These are phyloP conservation scores for Drosophila mimetica DNA, from an alignment of 2,888 invertebrate genomes.

Conservation along the genomic window DNA sequence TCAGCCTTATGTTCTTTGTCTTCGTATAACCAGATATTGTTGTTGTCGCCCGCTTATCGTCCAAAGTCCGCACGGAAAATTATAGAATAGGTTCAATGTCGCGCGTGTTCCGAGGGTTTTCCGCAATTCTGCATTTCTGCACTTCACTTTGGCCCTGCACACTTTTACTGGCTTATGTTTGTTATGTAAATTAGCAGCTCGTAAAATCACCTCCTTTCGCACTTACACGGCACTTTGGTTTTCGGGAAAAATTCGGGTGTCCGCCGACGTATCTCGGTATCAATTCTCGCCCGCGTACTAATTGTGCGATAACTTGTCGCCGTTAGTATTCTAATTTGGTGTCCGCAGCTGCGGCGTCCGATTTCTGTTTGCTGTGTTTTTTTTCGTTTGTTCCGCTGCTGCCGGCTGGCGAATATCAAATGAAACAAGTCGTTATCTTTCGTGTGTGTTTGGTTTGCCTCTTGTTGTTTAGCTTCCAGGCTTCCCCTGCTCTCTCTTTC, in stretches of 20 bases:
- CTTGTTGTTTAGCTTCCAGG: conserved; percentile 59
- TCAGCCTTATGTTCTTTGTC: conserved; percentile 64
- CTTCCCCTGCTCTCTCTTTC: conserved; percentile 28
- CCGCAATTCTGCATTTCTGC: conserved; percentile 21
- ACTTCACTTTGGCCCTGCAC: conserved; percentile 15
- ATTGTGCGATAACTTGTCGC: conserved; percentile 61
- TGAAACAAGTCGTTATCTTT: conserved; percentile 60
- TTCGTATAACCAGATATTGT: conserved; percentile 32
- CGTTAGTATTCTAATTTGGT: conserved; percentile 47
- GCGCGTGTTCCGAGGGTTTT: conserved; percentile 42
- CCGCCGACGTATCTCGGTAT: conserved; percentile 30
- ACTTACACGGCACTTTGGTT: conserved; percentile 53
- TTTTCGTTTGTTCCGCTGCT: conserved; percentile 14
- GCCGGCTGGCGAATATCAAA: conserved; percentile 69
- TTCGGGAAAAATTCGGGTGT: conserved; percentile 7
- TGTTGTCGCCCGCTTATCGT: conserved; percentile 65
- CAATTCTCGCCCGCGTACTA: conserved; percentile 55
- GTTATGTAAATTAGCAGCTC: conserved; percentile 61
- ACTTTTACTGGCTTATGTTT: conserved; percentile 20
- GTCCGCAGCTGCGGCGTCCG: conserved; percentile 5
- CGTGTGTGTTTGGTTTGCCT: conserved; percentile 37
- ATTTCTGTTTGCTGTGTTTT: not conserved
- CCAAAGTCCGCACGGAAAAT: conserved; percentile 69
- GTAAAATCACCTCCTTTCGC: conserved; percentile 18
- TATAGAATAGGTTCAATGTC: conserved; percentile 24